phyloP scores from a whole-genome alignment of 2,888 invertebrate genomes.

The Rhagium mordax region DNA sequence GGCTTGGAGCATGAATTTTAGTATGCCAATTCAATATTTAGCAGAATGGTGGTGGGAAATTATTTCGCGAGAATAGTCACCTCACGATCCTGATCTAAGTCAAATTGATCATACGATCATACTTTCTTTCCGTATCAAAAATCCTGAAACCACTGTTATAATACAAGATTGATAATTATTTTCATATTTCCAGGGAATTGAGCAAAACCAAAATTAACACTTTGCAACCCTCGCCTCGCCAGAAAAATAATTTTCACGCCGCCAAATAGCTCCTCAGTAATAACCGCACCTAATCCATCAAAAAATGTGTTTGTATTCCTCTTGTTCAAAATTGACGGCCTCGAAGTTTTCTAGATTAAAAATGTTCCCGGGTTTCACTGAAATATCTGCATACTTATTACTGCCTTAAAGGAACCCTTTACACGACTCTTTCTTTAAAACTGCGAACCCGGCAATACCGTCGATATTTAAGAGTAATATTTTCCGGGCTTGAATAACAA shows the following conservation, averaged over 20 bases:
- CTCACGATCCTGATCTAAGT: too few relatives aligned
- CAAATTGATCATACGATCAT: too few relatives aligned
- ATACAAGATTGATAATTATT: too few relatives aligned
- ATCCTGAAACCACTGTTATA: too few relatives aligned
- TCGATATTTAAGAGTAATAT: not conserved
- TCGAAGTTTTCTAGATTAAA: not conserved
- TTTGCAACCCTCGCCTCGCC: too few relatives aligned
- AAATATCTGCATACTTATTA: conserved; percentile 2
- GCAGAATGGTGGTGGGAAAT: too few relatives aligned
- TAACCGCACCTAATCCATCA: not conserved
- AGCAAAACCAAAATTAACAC: too few relatives aligned
- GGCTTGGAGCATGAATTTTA: too few relatives aligned
- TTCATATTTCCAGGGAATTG: too few relatives aligned
- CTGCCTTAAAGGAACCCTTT: not conserved
- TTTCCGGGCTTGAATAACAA: not conserved
- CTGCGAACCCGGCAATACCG: not conserved
- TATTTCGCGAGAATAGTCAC: too few relatives aligned
- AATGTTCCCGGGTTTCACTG: not conserved
- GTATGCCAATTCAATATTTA: too few relatives aligned
- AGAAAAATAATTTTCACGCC: not conserved
- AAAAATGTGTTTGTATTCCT: not conserved
- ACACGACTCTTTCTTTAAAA: not conserved
- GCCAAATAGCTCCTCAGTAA: not conserved
- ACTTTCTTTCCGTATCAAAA: too few relatives aligned
- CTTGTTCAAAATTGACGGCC: not conserved